Conservation (phyloP, 2,888 invertebrate species). For the Melanargia galathea region DNA sequence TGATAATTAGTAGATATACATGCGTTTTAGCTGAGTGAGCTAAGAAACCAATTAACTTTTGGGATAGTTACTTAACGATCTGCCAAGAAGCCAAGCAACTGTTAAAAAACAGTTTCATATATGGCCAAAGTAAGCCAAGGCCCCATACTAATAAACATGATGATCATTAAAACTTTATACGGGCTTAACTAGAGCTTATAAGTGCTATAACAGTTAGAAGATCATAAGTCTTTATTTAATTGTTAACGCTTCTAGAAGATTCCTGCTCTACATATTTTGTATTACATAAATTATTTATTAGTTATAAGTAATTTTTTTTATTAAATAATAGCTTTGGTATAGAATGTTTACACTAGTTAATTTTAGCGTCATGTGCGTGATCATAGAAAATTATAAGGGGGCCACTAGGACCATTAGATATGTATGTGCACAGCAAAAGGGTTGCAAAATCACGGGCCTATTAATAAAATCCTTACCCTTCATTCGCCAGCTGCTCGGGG, state of each 20-base stretch:
- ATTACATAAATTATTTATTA: too few species aligned
- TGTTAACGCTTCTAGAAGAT: neutral
- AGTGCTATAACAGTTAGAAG: neutral
- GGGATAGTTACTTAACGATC: too few species aligned
- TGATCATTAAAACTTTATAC: neutral
- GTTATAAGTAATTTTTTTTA: too few species aligned
- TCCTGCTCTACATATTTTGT: neutral
- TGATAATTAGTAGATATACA: too few species aligned
- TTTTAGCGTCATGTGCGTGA: conserved; percentile 14
- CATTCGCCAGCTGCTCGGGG: conserved; percentile 64
- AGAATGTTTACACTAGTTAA: neutral
- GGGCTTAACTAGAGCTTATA: neutral
- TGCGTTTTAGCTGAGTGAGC: neutral
- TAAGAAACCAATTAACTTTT: neutral
- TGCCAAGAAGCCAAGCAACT: neutral
- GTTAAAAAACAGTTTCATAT: neutral
- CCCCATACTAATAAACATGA: neutral
- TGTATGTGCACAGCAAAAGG: conserved; percentile 60
- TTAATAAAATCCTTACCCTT: conserved; percentile 65
- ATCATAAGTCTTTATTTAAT: neutral
- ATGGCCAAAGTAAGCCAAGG: neutral
- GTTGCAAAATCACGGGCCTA: conserved; percentile 72
- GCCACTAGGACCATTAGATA: conserved; percentile 54
- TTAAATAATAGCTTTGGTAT: too few species aligned
- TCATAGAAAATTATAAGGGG: conserved; percentile 29